phyloP scores from a whole-genome alignment of 2,113 vertebrate species.

The Neomonachus schauinslandi region DNA sequence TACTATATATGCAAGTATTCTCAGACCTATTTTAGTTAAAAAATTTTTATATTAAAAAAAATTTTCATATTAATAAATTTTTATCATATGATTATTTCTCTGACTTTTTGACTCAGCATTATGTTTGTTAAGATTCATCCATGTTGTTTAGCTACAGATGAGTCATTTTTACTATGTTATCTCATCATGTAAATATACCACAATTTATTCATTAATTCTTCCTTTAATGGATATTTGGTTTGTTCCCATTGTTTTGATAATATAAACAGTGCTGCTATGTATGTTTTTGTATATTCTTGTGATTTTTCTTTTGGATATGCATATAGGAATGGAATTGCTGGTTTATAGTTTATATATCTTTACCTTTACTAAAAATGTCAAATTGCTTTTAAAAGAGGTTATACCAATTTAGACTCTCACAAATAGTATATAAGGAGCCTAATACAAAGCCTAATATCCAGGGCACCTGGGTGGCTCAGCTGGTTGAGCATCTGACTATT shows the following conservation, averaged over 20 bases:
- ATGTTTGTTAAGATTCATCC: slow-evolving; percentile 13
- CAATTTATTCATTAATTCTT: not conserved
- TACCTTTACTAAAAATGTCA: not conserved
- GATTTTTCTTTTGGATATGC: not conserved
- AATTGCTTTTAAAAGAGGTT: not conserved
- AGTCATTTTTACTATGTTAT: not conserved
- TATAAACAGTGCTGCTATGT: not conserved
- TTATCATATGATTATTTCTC: not conserved
- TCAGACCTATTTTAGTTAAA: not conserved
- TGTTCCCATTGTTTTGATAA: not conserved
- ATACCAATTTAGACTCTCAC: not conserved
- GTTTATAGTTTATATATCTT: not conserved
- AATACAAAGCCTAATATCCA: not conserved
- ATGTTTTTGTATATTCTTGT: not conserved
- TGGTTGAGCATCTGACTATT: not conserved
- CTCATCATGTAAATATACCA: not conserved
- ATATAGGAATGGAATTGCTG: not conserved
- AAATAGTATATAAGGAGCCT: not conserved
- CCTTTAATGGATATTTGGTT: not conserved
- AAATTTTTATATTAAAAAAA: not conserved
- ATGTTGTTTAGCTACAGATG: not conserved
- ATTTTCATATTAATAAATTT: not conserved
- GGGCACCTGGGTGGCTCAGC: not conserved
- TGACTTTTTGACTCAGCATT: not conserved
- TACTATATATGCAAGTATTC: not conserved